Conservation (phyloP, 1,140 invertebrate genomes). For the Colletes gigas region DNA sequence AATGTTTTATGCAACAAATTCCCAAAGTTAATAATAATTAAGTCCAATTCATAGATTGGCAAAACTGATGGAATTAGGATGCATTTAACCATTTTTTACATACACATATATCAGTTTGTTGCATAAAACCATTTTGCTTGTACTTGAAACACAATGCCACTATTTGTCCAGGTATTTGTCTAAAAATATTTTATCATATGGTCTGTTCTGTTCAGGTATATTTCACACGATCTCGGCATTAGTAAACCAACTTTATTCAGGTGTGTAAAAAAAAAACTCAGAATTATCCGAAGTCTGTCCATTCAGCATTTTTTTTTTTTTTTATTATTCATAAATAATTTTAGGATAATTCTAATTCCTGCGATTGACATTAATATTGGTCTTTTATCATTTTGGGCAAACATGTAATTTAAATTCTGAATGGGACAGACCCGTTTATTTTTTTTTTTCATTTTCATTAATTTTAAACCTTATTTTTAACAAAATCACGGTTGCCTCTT, state of each 20-base stretch:
- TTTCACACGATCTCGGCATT: slow-evolving; percentile 81
- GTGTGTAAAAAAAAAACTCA: slow-evolving; percentile 81
- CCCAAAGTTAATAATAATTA: neutral
- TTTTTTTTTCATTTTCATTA: slow-evolving; percentile 50
- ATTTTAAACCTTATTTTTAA: neutral
- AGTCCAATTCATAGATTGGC: neutral
- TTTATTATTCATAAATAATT: neutral
- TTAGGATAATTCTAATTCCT: neutral
- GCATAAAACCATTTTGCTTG: neutral
- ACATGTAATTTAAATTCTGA: slow-evolving; percentile 73
- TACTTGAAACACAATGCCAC: neutral
- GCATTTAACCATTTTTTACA: neutral
- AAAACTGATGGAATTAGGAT: neutral
- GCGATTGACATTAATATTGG: neutral
- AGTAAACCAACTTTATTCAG: slow-evolving; percentile 84
- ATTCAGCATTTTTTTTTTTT: slow-evolving; percentile 74
- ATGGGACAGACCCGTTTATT: slow-evolving; percentile 74
- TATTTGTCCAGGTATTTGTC: neutral
- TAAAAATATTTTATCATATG: slow-evolving; percentile 75
- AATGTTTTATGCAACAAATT: neutral
- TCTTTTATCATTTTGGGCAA: neutral
- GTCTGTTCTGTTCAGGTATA: slow-evolving; percentile 84
- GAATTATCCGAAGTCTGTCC: slow-evolving; percentile 72
- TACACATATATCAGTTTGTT: neutral
- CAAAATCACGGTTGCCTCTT: neutral